These are phyloP conservation scores for Embiotoca jacksoni DNA, from an alignment of 2,113 vertebrate species.

Conservation along the genomic window DNA sequence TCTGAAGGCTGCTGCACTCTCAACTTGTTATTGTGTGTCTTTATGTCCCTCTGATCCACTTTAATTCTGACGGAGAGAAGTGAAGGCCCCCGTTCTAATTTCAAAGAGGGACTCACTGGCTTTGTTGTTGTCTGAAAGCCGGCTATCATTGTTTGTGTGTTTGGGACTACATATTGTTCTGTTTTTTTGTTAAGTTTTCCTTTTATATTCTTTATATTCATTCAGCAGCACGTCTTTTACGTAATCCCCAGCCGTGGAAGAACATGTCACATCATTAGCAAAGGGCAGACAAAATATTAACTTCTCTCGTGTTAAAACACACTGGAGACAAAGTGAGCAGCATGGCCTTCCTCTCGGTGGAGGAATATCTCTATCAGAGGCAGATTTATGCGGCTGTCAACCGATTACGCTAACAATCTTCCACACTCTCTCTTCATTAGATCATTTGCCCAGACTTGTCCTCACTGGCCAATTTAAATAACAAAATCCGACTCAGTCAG, in stretches of 20 bases:
- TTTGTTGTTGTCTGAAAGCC: conserved; percentile 34
- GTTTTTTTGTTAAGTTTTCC: not conserved
- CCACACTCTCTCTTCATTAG: conserved; percentile 38
- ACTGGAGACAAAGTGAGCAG: conserved; percentile 28
- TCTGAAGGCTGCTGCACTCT: conserved; percentile 15
- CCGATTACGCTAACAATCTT: conserved; percentile 38
- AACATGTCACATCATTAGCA: conserved; percentile 37
- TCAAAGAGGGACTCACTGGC: conserved; percentile 31
- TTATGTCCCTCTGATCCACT: conserved; percentile 33
- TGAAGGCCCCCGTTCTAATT: conserved; percentile 12
- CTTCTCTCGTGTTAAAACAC: conserved; percentile 25
- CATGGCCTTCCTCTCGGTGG: conserved; percentile 21
- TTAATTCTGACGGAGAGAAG: conserved; percentile 27
- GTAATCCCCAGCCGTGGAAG: conserved; percentile 32
- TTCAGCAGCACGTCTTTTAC: conserved; percentile 35
- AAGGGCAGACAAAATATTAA: conserved; percentile 38
- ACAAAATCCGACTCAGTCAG: conserved; percentile 34
- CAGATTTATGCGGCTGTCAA: conserved; percentile 22
- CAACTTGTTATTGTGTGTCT: conserved; percentile 14
- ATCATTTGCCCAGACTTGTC: conserved; percentile 35
- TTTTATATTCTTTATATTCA: conserved; percentile 31
- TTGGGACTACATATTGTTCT: conserved; percentile 17
- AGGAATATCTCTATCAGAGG: conserved; percentile 38
- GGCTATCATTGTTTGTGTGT: conserved; percentile 12
- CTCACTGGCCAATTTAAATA: conserved; percentile 51